Evolutionary conservation across 1,140 invertebrate species (phyloP).

Genomic region (Grapholita molesta): DNA sequence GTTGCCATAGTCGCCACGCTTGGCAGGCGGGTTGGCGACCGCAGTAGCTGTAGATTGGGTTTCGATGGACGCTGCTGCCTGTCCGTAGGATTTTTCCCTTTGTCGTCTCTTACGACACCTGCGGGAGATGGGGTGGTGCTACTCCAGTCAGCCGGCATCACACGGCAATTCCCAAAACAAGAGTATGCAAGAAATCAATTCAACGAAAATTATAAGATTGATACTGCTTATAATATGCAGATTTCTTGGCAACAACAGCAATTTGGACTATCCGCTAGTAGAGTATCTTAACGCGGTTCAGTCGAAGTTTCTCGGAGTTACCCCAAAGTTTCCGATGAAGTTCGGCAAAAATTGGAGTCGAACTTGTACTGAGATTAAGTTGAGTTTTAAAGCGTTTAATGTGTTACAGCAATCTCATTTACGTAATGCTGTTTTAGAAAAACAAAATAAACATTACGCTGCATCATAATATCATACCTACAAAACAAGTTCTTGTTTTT

Average conservation of each 20-base stretch:
- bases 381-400: slow-evolving; percentile 5
- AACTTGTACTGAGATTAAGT: slow-evolving; percentile 1
- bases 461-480: too few relatives aligned
- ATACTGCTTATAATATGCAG: neutral
- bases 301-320: neutral
- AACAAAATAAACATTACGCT: neutral
- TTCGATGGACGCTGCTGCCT: too few relatives aligned
- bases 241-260: neutral
- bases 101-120: too few relatives aligned
- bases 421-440: neutral
- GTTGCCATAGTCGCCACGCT: too few relatives aligned
- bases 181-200: neutral
- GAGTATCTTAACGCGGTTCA: slow-evolving; percentile 1
- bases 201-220: neutral
- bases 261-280: neutral
- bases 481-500: too few relatives aligned
- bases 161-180: neutral
- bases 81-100: too few relatives aligned
- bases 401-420: neutral
- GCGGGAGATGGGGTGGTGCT: too few relatives aligned
- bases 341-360: neutral
- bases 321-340: neutral
- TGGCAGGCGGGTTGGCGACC: too few relatives aligned
- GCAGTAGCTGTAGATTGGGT: too few relatives aligned
- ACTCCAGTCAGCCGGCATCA: too few relatives aligned